phyloP scores from a whole-genome alignment of 30 jellyfish, hydroid and myxozoan species.

The Cassiopea xamachana region DNA sequence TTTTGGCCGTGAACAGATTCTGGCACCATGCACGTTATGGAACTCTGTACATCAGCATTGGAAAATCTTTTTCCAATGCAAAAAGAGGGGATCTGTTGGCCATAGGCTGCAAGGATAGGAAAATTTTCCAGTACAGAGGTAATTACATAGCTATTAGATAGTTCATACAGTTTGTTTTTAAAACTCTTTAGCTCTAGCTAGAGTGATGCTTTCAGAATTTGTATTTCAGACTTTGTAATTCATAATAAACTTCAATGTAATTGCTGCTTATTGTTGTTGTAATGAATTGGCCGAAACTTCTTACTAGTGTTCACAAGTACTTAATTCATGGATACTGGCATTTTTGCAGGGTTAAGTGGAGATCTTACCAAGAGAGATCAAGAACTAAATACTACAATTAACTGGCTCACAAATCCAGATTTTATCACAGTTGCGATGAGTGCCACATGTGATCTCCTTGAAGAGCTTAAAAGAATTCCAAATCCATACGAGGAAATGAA shows the following conservation, averaged over 20 bases:
- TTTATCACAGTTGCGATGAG: conserved; percentile 23
- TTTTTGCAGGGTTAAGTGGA: neutral
- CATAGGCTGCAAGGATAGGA: neutral
- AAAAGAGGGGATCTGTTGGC: neutral
- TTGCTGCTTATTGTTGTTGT: too few relatives aligned
- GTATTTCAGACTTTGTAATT: too few relatives aligned
- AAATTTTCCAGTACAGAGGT: neutral
- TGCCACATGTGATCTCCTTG: conserved; percentile 42
- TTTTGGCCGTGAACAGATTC: conserved; percentile 70
- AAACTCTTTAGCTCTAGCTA: too few relatives aligned
- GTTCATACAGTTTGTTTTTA: too few relatives aligned
- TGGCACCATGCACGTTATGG: conserved; percentile 25
- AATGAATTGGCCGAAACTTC: too few relatives aligned
- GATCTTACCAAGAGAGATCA: neutral
- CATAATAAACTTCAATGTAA: too few relatives aligned
- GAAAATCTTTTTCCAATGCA: neutral
- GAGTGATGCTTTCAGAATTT: too few relatives aligned
- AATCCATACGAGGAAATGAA: neutral
- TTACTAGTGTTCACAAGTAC: neutral
- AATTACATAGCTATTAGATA: neutral
- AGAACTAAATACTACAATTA: neutral
- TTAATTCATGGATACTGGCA: neutral
- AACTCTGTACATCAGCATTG: neutral
- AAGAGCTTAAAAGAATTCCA: conserved; percentile 20
- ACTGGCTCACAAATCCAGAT: conserved; percentile 44